Evolutionary conservation across 2,113 vertebrate species (phyloP).

Genomic region (Calidris pygmaea): DNA sequence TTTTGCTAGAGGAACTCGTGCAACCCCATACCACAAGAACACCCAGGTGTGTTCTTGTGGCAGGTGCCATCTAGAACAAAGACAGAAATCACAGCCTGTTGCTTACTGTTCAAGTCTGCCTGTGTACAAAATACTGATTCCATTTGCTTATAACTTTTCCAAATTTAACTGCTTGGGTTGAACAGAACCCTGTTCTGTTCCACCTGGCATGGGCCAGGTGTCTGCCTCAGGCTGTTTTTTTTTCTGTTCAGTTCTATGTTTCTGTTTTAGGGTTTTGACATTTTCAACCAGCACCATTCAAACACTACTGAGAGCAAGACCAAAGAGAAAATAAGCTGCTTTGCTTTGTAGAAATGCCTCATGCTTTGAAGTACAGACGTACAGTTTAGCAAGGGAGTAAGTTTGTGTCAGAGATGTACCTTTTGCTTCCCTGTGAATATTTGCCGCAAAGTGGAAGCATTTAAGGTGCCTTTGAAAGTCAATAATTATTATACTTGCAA

Average conservation of each 20-base stretch:
- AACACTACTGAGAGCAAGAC: neutral
- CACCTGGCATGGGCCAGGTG: neutral
- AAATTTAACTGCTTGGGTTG: neutral
- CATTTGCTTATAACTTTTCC: neutral
- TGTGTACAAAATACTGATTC: neutral
- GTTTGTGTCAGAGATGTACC: neutral
- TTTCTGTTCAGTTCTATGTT: neutral
- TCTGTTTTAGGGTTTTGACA: constrained; percentile 22
- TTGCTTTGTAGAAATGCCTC: neutral
- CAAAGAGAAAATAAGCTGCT: neutral
- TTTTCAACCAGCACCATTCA: constrained; percentile 5
- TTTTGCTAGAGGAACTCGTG: neutral
- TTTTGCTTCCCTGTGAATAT: neutral
- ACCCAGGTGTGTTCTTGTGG: accelerated
- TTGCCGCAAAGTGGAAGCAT: neutral
- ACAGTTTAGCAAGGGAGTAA: neutral
- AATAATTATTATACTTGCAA: neutral
- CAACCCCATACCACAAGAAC: neutral
- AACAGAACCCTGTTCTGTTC: too few species aligned
- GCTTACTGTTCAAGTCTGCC: neutral
- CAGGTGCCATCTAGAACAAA: neutral
- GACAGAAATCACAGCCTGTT: neutral
- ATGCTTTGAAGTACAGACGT: neutral
- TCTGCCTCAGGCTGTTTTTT: constrained; percentile 1
- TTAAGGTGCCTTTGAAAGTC: neutral